Percentiles rank a stretch among this genome's conserved stretches.
phyloP scores from a whole-genome alignment of 2,797 vertebrate genomes.

The Cyprinodon diabolis region DNA sequence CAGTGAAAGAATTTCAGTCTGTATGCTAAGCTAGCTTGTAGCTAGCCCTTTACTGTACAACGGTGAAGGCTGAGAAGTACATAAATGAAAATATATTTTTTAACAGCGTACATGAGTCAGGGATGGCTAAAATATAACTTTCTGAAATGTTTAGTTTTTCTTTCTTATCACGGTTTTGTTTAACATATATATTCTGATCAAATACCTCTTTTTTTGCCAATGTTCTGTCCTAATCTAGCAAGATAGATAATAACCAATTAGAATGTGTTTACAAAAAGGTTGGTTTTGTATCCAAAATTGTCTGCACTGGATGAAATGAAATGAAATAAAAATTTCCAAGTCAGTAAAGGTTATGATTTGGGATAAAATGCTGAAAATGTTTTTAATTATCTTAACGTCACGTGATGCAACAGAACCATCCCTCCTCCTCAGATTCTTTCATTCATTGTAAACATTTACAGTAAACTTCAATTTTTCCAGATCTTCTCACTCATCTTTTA shows the following conservation, averaged over 20 bases:
- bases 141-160: background rate
- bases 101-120: background rate
- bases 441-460: slow-evolving; percentile 45
- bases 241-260: background rate
- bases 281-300: background rate
- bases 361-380: background rate
- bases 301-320: background rate
- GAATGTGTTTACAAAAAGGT: background rate
- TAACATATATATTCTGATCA: background rate
- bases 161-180: background rate
- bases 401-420: slow-evolving; percentile 8
- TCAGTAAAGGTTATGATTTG: background rate
- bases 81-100: background rate
- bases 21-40: slow-evolving; percentile 17
- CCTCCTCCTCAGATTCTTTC: slow-evolving; percentile 1
- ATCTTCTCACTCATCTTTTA: slow-evolving; percentile 38
- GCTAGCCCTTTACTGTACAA: background rate
- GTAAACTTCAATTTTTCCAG: slow-evolving; percentile 29
- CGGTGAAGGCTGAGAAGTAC: background rate
- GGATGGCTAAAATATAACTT: background rate
- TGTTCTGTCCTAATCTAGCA: background rate
- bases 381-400: background rate
- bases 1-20: background rate
- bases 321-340: background rate
- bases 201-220: background rate